Percentiles rank a stretch among this genome's conserved stretches.
Conservation (phyloP, 1,140 invertebrate species). For the Aphelinus atriplicis region DNA sequence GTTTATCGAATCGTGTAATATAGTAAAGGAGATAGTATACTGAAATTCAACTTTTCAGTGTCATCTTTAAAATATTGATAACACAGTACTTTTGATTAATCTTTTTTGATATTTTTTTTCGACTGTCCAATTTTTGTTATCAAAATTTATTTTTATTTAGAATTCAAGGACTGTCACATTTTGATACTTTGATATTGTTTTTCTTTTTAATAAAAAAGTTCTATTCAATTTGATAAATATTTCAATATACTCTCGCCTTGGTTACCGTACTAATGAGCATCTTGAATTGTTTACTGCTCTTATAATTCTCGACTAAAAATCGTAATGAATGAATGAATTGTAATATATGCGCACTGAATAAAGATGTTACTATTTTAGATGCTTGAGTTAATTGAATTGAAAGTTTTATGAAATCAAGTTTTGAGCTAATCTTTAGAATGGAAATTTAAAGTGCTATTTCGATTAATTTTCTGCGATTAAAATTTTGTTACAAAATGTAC, state of each 20-base stretch:
- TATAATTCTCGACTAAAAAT: neutral
- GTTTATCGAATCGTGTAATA: slow-evolving; percentile 2
- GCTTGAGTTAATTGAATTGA: too few relatives aligned
- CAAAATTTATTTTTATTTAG: slow-evolving; percentile 1
- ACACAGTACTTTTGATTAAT: too few relatives aligned
- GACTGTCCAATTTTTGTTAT: neutral
- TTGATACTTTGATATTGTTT: neutral
- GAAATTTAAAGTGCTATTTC: too few relatives aligned
- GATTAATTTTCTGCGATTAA: too few relatives aligned
- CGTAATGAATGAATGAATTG: slow-evolving; percentile 57
- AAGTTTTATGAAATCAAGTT: too few relatives aligned
- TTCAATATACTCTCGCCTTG: slow-evolving; percentile 18
- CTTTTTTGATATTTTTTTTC: neutral
- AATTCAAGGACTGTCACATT: neutral
- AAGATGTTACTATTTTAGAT: slow-evolving; percentile 66
- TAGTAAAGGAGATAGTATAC: neutral
- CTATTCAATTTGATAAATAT: neutral
- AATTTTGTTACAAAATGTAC: neutral
- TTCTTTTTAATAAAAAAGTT: slow-evolving; percentile 12
- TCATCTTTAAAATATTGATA: too few relatives aligned
- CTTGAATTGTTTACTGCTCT: slow-evolving; percentile 48
- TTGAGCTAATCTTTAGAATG: too few relatives aligned
- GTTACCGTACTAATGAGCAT: slow-evolving; percentile 46
- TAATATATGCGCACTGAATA: slow-evolving; percentile 67
- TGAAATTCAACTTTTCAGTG: neutral